phyloP scores from a whole-genome alignment of 2,888 invertebrate species.

The Mythimna ferrago region DNA sequence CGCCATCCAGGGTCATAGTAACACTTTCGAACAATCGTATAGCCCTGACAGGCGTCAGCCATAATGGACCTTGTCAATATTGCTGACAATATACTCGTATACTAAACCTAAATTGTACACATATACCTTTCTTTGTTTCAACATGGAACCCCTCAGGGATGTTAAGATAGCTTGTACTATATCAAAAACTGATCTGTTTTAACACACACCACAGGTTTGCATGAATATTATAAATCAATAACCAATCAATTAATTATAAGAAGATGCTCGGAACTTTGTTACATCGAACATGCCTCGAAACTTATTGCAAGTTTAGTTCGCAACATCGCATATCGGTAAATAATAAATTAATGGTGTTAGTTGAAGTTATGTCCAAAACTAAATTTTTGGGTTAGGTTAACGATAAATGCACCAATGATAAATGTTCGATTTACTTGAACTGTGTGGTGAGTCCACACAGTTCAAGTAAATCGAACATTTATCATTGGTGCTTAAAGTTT shows the following conservation, averaged over 20 bases:
- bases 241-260: conserved; percentile 52
- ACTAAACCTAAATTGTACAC: neutral
- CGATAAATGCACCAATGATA: no score
- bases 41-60: no score
- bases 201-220: conserved; percentile 12
- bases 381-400: conserved; percentile 37
- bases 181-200: conserved; percentile 5
- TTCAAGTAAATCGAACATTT: conserved; percentile 43
- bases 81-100: neutral
- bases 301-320: conserved; percentile 55
- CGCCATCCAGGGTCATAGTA: no score
- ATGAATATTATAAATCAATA: conserved; percentile 29
- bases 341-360: conserved; percentile 53
- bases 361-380: conserved; percentile 45
- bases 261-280: conserved; percentile 41
- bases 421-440: no score
- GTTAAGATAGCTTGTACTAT: neutral
- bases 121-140: conserved; percentile 7
- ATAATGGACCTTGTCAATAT: no score
- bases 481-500: conserved; percentile 39
- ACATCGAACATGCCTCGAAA: conserved; percentile 45
- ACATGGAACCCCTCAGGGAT: neutral
- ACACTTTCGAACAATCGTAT: no score
- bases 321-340: conserved; percentile 50
- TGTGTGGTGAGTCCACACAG: no score